Evolutionary conservation across 1,140 invertebrate genomes (phyloP), one percentile per base, ranked within the genome.

Genomic region (Conus betulinus): DNA sequence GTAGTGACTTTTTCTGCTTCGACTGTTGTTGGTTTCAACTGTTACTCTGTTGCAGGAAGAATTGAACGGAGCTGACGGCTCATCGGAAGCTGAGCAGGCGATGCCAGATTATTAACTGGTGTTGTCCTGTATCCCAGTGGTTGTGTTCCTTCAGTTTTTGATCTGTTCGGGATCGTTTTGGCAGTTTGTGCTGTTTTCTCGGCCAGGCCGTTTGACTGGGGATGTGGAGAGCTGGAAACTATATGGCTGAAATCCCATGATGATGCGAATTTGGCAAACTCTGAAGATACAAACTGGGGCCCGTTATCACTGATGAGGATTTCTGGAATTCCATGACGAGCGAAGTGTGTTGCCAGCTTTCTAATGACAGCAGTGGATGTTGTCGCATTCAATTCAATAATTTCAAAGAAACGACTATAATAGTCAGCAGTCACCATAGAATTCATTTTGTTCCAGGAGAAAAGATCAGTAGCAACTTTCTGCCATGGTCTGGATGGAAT

Each of bases 401-500:
- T 71, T 85, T 91, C 90, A 88, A 92, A 91, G 71, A 81, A 90
- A 57, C 84, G 60, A 78, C 76, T 78, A 25, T 39, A 78, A n/a
- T 90, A 92, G 60, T 93, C 90, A 71, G 88, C 87, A 20, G 89
- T 85, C 1, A 91, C 79, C 15, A 92, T 17, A 74, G 88, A 91
- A 71, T 91, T 89, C 78, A 3, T 78, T 27, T 25, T 17, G 8
- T 78, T 78, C 20, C 63, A 91, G 2, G 79, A 89, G 84, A 91
- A 92, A 13, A 91, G 51, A 81, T 92, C 89, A 76, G 85, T 87
- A 11, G 82, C 89, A 85, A 92, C 79, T 51, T 89, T 86, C 74
- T 90, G 76, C 90, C 89, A 93, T 17, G 91, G 91, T n/a, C 86
- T n/a, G 20, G 90, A 25, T 81, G 91, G 91, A 23, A 91, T 86